Evolutionary conservation across 2,113 vertebrate genomes (phyloP).

Genomic region (Formicarius rufipectus): DNA sequence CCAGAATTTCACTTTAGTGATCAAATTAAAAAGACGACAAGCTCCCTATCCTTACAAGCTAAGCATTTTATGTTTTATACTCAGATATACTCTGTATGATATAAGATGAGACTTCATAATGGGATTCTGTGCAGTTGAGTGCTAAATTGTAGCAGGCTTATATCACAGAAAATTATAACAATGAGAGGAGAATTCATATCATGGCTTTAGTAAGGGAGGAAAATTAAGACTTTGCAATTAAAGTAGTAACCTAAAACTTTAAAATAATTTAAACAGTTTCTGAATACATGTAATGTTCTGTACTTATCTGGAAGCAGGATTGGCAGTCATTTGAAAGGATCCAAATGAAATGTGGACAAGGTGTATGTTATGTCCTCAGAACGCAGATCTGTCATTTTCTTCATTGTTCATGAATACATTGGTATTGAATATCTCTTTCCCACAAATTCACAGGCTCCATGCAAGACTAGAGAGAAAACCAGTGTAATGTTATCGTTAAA

Average conservation of each 20-base stretch:
- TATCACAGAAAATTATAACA: slow-evolving; percentile 57
- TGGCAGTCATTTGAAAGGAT: slow-evolving; percentile 58
- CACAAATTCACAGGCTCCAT: slow-evolving; percentile 84
- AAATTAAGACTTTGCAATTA: slow-evolving; percentile 68
- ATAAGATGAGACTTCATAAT: slow-evolving; percentile 50
- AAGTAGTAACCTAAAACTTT: slow-evolving; percentile 69
- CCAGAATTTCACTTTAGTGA: slow-evolving; percentile 24
- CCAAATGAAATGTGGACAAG: slow-evolving; percentile 65
- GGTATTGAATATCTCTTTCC: slow-evolving; percentile 92
- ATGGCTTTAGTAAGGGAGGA: slow-evolving; percentile 44
- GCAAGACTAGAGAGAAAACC: slow-evolving; percentile 70
- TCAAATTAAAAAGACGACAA: slow-evolving; percentile 40
- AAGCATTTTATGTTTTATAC: slow-evolving; percentile 52
- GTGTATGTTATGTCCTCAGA: slow-evolving; percentile 61
- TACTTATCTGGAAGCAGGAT: slow-evolving; percentile 63
- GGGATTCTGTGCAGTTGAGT: slow-evolving; percentile 46
- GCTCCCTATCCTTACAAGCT: slow-evolving; percentile 41
- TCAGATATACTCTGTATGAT: slow-evolving; percentile 25
- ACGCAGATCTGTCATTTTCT: slow-evolving; percentile 87
- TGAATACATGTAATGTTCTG: slow-evolving; percentile 62
- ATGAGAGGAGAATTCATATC: slow-evolving; percentile 53
- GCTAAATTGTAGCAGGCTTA: slow-evolving; percentile 61
- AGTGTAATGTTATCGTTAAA: slow-evolving; percentile 88
- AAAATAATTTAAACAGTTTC: slow-evolving; percentile 68
- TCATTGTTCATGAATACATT: slow-evolving; percentile 83